Evolutionary conservation across 2,113 vertebrate genomes (phyloP), one percentile per base, ranked within the genome.

Genomic region (Oncorhynchus mykiss): DNA sequence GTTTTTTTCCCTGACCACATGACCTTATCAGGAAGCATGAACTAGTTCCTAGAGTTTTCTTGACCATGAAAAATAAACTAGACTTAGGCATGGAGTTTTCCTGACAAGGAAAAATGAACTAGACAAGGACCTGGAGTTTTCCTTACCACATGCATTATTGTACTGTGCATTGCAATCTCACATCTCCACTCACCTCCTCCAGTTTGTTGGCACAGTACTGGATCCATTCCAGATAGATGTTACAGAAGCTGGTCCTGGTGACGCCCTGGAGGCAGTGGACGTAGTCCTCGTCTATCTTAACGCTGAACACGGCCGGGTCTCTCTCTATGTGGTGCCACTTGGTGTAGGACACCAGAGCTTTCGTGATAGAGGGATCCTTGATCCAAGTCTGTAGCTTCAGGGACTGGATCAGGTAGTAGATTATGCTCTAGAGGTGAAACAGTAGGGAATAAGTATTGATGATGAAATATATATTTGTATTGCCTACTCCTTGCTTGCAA

Each of bases 261-360:
- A 99, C 94, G 1, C 98, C 98, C 89, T 99, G 97, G 80, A 99
- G 95, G 80, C 97, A 99, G 0, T 98, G 98, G 59, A 99, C 96
- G 2, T 97, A 99, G 89, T 99, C 98, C 27, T 99, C 98, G 4
- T 99, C 98, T 29, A 95, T 96, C 92, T 99, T 98, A 57, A 97
- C 92, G 3, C 93, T 97, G 80, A 99, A 99, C 87, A 97, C 94
- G 0, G 96, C 95, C 1, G 96, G 95, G 92, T 99, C 98, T 0
- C 96, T 95, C 81, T 99, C 98, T 13, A 99, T 96, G 78, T 99
- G 95, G 88, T 99, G 96, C 97, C 98, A 99, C 88, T 97, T 97
- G 68, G 95, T 95, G 74, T 96, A 99, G n/a, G 94, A 93, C 90
- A 96, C 95, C 78, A 99, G 90, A 6, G 94, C 93, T 87, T 96